Conservation (phyloP, 2,888 invertebrate genomes). For the Brachycybe producta region DNA sequence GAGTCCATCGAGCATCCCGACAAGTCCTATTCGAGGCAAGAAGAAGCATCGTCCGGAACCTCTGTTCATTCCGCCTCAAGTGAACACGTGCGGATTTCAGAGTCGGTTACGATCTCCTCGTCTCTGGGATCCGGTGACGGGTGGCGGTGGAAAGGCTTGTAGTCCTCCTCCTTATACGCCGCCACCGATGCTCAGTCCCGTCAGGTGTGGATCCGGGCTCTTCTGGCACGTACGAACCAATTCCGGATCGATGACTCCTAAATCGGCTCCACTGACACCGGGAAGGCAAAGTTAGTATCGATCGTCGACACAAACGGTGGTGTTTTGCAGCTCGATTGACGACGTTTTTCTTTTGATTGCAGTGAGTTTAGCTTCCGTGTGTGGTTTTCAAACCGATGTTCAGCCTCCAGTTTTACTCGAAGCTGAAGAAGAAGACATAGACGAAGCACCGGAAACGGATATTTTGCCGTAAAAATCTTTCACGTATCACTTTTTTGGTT, state of each 20-base stretch:
- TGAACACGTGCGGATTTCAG: constrained; percentile 40
- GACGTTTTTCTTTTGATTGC: too few relatives aligned
- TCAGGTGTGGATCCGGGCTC: constrained; percentile 73
- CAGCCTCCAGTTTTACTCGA: constrained; percentile 19
- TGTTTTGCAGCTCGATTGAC: too few relatives aligned
- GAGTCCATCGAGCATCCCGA: constrained; percentile 54
- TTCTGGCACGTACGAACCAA: constrained; percentile 42
- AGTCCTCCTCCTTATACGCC: constrained; percentile 65
- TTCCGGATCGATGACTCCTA: constrained; percentile 26
- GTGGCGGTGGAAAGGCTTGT: constrained; percentile 14
- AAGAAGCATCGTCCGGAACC: constrained; percentile 36
- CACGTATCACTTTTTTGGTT: constrained; percentile 3
- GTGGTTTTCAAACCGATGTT: too few relatives aligned
- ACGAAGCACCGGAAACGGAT: constrained; percentile 35
- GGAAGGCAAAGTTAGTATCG: constrained; percentile 14
- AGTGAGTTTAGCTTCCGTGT: too few relatives aligned
- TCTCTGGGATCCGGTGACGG: constrained; percentile 27
- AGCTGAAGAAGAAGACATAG: constrained; percentile 26
- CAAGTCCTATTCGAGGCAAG: constrained; percentile 30
- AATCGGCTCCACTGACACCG: constrained; percentile 32
- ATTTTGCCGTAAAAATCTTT: constrained; percentile 30
- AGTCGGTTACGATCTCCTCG: constrained; percentile 41
- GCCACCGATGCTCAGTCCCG: constrained; percentile 84
- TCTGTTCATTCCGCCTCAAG: constrained; percentile 36
- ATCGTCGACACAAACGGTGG: too few relatives aligned